Percentiles rank a stretch among this genome's conserved stretches.
Evolutionary conservation across 2,888 invertebrate species (phyloP).

Genomic region (Oasisia sp.): DNA sequence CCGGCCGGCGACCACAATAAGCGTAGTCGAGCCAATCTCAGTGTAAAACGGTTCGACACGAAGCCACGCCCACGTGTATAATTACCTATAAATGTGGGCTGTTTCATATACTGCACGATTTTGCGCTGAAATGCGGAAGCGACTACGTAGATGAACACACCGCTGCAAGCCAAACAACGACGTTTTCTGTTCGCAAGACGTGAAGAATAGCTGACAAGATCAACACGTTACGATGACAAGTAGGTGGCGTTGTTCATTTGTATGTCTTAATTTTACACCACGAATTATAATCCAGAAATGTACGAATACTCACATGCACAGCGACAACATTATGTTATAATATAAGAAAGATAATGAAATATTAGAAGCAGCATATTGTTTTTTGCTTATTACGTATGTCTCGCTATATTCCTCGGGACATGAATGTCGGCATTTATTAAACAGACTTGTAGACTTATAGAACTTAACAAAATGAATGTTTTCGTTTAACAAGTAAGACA

Average conservation of each 20-base stretch:
- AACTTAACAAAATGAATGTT: not conserved
- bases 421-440: too few relatives aligned
- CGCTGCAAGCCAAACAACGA: not conserved
- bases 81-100: not conserved
- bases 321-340: not conserved
- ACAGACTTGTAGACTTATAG: not conserved
- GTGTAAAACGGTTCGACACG: not conserved
- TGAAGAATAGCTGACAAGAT: not conserved
- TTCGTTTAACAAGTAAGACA: not conserved
- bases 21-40: not conserved
- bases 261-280: not conserved
- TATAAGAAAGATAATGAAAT: not conserved
- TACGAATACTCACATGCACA: not conserved
- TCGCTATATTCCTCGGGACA: not conserved
- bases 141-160: not conserved
- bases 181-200: not conserved
- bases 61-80: conserved; percentile 13
- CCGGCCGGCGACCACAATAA: not conserved
- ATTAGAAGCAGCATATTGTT: not conserved
- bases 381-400: not conserved
- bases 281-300: not conserved
- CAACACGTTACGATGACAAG: not conserved
- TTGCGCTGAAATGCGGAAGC: conserved; percentile 6
- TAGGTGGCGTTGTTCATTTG: not conserved
- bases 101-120: conserved; percentile 1